Evolutionary conservation across 2,797 vertebrate species (phyloP), one percentile per base, ranked within the genome.

Genomic region (Capromys pilorides): DNA sequence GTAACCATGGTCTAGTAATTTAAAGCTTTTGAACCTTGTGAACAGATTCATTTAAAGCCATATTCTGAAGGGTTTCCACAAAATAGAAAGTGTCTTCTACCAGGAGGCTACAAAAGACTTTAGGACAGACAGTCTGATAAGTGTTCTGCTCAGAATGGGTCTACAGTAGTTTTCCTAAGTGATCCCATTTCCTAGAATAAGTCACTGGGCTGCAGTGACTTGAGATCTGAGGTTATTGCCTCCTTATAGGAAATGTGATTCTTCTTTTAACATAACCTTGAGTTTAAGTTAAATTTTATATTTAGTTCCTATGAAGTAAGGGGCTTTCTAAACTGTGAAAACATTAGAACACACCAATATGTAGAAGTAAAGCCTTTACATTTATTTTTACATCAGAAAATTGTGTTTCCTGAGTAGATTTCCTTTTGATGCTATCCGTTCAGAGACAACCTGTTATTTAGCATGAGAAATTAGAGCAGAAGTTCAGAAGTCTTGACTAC

Each of bases 221-320:
- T 93, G 96, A 98, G 91, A 79, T 97, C 96, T 96, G 97, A 95
- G 97, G 96, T 93, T 78, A 45, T 94, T 97, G 92, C 95, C 95
- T 96, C 97, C 96, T 96, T 95, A 97, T 81, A 96, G 97, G 97
- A 96, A 95, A 96, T 97, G 97, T 98, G 91, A 98, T 98, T 97
- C 96, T 97, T 97, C 97, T 97, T 98, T 97, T 96, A 97, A 98
- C 97, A 96, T 36, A 94, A 98, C 98, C 97, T 97, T 97, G 96
- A 97, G 94, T 94, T 97, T 96, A 98, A 98, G 41, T 77, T 49
- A 77, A 77, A 49, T 41, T 31, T 77, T 49, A 18, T 31, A 49
- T 77, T 31, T 77, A 94, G 96, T 97, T 96, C 86, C 96, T 96
- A 93, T 86, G 94, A 97, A 97, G 96, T 97, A 98, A 98, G 96